phyloP scores from a whole-genome alignment of 2,888 invertebrate genomes.

The Podabrus alpinus region DNA sequence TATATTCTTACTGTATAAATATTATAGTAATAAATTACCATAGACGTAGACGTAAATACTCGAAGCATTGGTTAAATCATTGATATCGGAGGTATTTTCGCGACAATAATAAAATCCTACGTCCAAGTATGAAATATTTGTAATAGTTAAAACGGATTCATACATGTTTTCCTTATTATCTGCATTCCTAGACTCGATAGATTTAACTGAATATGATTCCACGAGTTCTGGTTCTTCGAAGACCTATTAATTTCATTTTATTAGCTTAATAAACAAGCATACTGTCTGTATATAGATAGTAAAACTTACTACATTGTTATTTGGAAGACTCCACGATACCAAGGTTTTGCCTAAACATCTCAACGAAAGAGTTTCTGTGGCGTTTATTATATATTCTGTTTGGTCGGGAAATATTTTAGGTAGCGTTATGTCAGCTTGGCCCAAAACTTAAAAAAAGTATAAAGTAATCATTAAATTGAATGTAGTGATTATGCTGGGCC shows the following conservation, averaged over 20 bases:
- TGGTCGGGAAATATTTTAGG: conserved; percentile 43
- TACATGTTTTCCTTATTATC: conserved; percentile 45
- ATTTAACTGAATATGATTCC: neutral
- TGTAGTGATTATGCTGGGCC: no score
- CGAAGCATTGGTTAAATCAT: conserved; percentile 49
- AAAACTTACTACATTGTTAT: conserved; percentile 5
- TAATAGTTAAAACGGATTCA: conserved; percentile 55
- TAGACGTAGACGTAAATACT: conserved; percentile 62
- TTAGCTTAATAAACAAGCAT: no score
- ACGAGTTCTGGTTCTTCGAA: conserved; percentile 1
- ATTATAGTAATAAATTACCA: no score
- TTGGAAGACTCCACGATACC: conserved; percentile 52
- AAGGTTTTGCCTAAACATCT: conserved; percentile 56
- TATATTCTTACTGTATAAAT: no score
- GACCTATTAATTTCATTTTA: neutral
- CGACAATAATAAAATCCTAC: conserved; percentile 54
- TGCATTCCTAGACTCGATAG: conserved; percentile 19
- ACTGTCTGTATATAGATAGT: no score
- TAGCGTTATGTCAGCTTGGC: neutral
- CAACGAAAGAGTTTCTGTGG: conserved; percentile 50
- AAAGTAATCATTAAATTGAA: no score
- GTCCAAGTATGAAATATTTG: conserved; percentile 46
- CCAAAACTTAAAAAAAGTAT: neutral
- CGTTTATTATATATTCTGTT: conserved; percentile 48
- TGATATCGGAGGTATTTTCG: conserved; percentile 48